Conservation (phyloP, 1,140 invertebrate genomes). For the Apis cerana region DNA sequence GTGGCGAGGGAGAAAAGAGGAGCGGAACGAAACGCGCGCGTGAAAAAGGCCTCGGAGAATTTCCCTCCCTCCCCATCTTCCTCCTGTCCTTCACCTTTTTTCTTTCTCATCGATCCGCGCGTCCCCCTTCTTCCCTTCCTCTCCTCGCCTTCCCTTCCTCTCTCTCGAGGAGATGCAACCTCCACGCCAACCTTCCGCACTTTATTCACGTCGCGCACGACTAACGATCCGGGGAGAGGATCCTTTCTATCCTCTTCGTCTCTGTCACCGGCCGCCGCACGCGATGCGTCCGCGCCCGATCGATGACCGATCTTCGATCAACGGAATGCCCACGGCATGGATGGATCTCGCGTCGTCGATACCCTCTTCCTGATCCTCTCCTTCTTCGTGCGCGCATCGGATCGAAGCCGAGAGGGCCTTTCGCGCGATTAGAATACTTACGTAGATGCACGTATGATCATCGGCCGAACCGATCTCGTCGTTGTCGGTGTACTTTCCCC, state of each 20-base stretch:
- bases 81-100: not conserved
- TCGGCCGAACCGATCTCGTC: too few relatives aligned
- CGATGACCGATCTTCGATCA: conserved; percentile 40
- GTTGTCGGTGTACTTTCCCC: too few relatives aligned
- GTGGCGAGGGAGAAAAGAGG: not conserved
- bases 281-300: conserved; percentile 42
- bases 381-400: not conserved
- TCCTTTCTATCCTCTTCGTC: conserved; percentile 1
- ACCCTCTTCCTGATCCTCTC: not conserved
- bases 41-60: not conserved
- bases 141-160: not conserved
- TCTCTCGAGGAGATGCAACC: too few relatives aligned
- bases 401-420: too few relatives aligned
- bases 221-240: conserved; percentile 2
- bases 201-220: conserved; percentile 27
- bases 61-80: too few relatives aligned
- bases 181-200: not conserved
- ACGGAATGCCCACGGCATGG: not conserved
- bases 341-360: conserved; percentile 13
- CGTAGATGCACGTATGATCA: too few relatives aligned
- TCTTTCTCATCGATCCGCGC: not conserved
- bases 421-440: too few relatives aligned
- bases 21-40: not conserved
- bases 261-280: conserved; percentile 23
- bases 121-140: too few relatives aligned